Evolutionary conservation across 2,888 invertebrate genomes (phyloP), one percentile per base, ranked within the genome.

Genomic region (Cerastis rubricosa): DNA sequence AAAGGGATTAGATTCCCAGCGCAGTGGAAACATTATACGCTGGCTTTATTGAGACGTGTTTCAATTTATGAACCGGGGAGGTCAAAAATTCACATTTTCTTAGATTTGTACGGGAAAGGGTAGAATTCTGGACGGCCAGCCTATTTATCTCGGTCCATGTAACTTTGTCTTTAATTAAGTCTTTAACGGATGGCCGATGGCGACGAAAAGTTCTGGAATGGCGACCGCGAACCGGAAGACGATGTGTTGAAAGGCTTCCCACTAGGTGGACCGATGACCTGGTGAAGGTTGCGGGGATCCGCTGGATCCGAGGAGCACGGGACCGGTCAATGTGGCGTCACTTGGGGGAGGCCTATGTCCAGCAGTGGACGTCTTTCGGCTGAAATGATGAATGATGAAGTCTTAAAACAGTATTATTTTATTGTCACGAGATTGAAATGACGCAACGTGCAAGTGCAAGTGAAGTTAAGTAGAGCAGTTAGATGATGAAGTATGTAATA

Each of bases 401-500:
- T n/a, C n/a, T n/a, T n/a, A n/a, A n/a, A n/a, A n/a, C n/a, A n/a
- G n/a, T n/a, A n/a, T n/a, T n/a, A n/a, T n/a, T n/a, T n/a, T n/a
- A 40, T 43, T 49, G 29, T 51, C 12, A 40, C 35, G 19, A 47
- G 47, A 40, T 70, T 40, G 25, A 25, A 22, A 49, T 54, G 12
- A 35, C 45, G 54, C 9, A 54, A 73, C 22, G 5, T 54, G 51
- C 72, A 29, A 29, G 25, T 9, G 29, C 17, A 14, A 29, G 19
- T 75, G n/a, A 45, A 75, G n/a, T 63, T 19, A 51, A 51, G 14
- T 75, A 63, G 63, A 76, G 19, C 76, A 35, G 57, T 14, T 75
- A 43, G 8, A 64, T 64, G 43, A 64, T 43, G 43, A 64, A 43
- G 43, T 43, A 43, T 47, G n/a, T 47, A 40, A 45, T 19, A 57